Evolutionary conservation across 2,113 vertebrate genomes (phyloP), one percentile per base, ranked within the genome.

Genomic region (Theristicus caerulescens): DNA sequence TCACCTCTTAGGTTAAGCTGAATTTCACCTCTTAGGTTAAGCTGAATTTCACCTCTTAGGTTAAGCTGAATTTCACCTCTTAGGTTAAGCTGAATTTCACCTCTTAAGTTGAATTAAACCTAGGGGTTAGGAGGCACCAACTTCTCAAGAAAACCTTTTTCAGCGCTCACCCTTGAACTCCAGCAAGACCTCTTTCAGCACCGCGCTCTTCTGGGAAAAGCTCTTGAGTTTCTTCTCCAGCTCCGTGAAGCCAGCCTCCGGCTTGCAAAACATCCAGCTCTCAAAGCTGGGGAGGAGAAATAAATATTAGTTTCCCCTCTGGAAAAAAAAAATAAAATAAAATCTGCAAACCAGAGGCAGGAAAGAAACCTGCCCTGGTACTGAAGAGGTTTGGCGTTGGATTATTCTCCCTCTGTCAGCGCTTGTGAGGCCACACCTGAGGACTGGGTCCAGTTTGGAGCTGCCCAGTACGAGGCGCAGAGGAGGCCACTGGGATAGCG

Each of bases 201-300:
- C 94, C 0, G 92, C 79, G 0, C 95, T 96, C 54, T 96, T 96
- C 87, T 96, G 94, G 52, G 93, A 82, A 19, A 96, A 91, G 40
- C 90, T 96, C 90, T 96, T 94, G n/a, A 94, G 66, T 47, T 95
- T 93, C 84, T 90, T 96, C 38, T 96, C 95, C 88, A 96, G 62
- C 61, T 92, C 91, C 0, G 88, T n/a, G 18, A 96, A 90, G 3
- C 90, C 90, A 0, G 89, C 27, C 25, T 93, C 85, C 0, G 96
- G 93, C 26, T 95, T 95, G 73, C 87, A 87, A 16, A 95, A 92
- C 51, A 89, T 82, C 95, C 95, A 96, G 52, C 91, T 95, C 78
- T 95, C 85, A 10, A 91, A 46, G 64, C 95, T 96, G 85, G 1
- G 0, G 34, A 42, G 20, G 13, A 64, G 4, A 59, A 66, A 47